Conservation (phyloP, 1,140 invertebrate species). For the Calephelis nemesis region DNA sequence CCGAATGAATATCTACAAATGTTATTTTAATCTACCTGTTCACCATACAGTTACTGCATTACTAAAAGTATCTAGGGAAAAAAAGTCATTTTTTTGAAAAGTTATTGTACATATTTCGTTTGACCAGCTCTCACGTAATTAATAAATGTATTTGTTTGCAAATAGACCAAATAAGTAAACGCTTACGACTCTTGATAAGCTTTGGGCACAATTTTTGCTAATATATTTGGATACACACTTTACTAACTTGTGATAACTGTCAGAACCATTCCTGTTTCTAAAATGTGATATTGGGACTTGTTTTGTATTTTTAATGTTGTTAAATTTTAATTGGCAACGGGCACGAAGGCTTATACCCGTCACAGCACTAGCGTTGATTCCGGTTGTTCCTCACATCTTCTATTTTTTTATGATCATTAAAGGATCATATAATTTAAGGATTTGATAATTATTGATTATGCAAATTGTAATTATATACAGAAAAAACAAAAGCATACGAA, state of each 20-base stretch:
- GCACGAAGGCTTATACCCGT: no score
- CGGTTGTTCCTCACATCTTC: no score
- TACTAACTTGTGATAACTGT: slow-evolving; percentile 4
- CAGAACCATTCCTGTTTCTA: slow-evolving; percentile 6
- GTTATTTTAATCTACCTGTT: no score
- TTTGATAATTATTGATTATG: no score
- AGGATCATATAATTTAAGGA: no score
- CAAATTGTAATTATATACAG: no score
- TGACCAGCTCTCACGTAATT: background rate
- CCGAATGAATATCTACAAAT: no score
- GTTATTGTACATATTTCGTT: slow-evolving; percentile 9
- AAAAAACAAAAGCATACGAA: no score
- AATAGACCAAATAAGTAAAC: background rate
- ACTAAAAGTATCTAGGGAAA: no score
- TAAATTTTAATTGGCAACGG: background rate
- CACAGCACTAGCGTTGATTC: no score
- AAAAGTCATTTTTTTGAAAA: background rate
- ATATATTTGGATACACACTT: slow-evolving; percentile 10
- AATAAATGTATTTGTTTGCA: background rate
- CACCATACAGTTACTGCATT: no score
- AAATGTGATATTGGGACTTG: slow-evolving; percentile 15
- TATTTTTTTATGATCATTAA: no score
- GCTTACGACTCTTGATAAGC: background rate
- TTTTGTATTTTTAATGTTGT: background rate
- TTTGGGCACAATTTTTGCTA: slow-evolving; percentile 16